These are phyloP conservation scores for Automeris io DNA, from an alignment of 2,888 invertebrate genomes.

Conservation along the genomic window DNA sequence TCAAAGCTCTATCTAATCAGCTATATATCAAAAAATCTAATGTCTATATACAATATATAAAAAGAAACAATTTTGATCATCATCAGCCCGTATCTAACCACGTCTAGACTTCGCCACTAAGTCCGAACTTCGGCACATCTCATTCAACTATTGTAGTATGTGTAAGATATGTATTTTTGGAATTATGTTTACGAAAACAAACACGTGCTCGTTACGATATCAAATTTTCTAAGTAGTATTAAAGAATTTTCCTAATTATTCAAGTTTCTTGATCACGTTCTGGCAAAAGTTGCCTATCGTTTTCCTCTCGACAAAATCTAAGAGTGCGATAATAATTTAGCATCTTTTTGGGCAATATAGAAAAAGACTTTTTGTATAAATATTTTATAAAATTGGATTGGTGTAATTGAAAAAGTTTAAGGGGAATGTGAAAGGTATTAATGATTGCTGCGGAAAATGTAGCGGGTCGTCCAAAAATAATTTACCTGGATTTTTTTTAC, in stretches of 20 bases:
- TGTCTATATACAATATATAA: too few species aligned
- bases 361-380: constrained; percentile 2
- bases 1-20: too few species aligned
- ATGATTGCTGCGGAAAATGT: neutral
- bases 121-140: too few species aligned
- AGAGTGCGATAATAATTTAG: constrained; percentile 25
- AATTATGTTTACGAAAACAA: neutral
- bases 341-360: constrained; percentile 23
- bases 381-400: neutral
- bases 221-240: constrained; percentile 12
- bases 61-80: too few species aligned
- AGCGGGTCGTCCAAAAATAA: neutral
- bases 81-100: too few species aligned
- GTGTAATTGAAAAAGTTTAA: constrained; percentile 3
- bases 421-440: neutral
- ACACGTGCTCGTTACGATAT: neutral
- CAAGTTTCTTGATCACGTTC: constrained; percentile 19
- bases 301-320: constrained; percentile 21
- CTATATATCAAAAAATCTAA: too few species aligned
- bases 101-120: too few species aligned
- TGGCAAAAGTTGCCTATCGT: constrained; percentile 23
- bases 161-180: neutral
- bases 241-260: constrained; percentile 19
- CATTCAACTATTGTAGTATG: too few species aligned
- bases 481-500: neutral